phyloP scores from a whole-genome alignment of 1,140 invertebrate species.

The Drosophila subpulchrella region DNA sequence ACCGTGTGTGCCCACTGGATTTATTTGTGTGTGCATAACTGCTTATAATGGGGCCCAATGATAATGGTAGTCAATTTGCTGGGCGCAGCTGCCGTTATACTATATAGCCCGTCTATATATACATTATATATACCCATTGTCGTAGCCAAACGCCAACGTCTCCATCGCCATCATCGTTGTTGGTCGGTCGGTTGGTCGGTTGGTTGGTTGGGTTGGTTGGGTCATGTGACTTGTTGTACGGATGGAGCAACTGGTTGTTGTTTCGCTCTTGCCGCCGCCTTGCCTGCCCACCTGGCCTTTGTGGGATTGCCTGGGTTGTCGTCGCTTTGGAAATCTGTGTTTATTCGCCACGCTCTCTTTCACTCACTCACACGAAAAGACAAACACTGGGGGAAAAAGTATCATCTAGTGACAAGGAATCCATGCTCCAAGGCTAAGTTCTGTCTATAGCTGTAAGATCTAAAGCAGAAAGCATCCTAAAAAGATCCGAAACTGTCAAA shows the following conservation, averaged over 20 bases:
- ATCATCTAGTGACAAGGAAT: neutral
- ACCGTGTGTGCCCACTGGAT: conserved; percentile 20
- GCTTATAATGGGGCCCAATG: conserved; percentile 62
- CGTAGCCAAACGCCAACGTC: conserved; percentile 46
- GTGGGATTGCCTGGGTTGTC: conserved; percentile 50
- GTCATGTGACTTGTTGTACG: conserved; percentile 78
- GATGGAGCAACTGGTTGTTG: conserved; percentile 79
- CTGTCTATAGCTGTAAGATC: no score
- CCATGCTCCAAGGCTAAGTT: neutral
- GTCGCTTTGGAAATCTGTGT: conserved; percentile 81
- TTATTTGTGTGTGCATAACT: conserved; percentile 43
- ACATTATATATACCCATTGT: conserved; percentile 56
- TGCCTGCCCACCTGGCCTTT: conserved; percentile 23
- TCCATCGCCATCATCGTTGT: conserved; percentile 58
- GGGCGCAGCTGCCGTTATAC: conserved; percentile 44
- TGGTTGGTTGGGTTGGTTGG: conserved; percentile 59
- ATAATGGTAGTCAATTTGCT: conserved; percentile 78
- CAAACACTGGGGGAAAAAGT: conserved; percentile 19
- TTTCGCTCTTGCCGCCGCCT: conserved; percentile 42
- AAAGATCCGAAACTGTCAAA: no score
- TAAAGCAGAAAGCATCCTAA: no score
- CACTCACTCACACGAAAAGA: conserved; percentile 44
- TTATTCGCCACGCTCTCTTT: conserved; percentile 81
- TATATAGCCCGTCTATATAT: conserved; percentile 12
- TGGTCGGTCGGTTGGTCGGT: conserved; percentile 60